Evolutionary conservation across 92 coral and sea anemone genomes (phyloP), one percentile per base, ranked within the genome.

Genomic region (Phymanthus crucifer): DNA sequence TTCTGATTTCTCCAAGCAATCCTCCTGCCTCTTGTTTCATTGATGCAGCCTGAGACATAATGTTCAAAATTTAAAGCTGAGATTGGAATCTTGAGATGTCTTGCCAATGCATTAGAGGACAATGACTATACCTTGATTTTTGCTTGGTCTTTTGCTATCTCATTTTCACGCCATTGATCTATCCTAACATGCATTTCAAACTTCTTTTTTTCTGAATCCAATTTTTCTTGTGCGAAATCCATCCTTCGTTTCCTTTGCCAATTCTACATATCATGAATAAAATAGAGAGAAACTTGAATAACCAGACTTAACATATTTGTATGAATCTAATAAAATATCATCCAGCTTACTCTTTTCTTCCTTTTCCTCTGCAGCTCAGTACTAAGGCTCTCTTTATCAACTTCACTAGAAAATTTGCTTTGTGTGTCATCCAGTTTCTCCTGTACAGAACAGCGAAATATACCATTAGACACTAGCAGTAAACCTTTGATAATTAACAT

Each of bases 11-110:
- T 18, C 97, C 99, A 18, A 96, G 66, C 11, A 94, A 94, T 17
- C 99, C 99, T 4, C 99, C 99, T 6, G 99, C 99, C 76, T 96
- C 99, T 38, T 82, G 85, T 70, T 96, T 96, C 89, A 96, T 78
- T 18, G 89, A 84, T 13, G 93, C 98, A 38, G 91, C 99, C 97
- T 92, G 70, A n/a, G 32, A 61, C 8, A 26, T 47, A 19, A 73
- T 54, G 11, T 21, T 36, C 29, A 35, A 0, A 3, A 24, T 27
- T 38, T 0, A 24, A n/a, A 24, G 74, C 32, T 32, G 0, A 10
- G 35, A 10, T 26, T 23, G 18, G 29, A 33, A 75, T 34, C 3
- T 18, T 26, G 4, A 31, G 11, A 48, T 50, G 48, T 18, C 34
- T 31, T 76, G 32, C 10, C 17, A 1, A 46, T 66, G 5, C 17